Percentiles rank a stretch among this genome's conserved stretches.
These are phyloP conservation scores for Drosophila pandora DNA, from an alignment of 1,140 invertebrate genomes.

Conservation along the genomic window DNA sequence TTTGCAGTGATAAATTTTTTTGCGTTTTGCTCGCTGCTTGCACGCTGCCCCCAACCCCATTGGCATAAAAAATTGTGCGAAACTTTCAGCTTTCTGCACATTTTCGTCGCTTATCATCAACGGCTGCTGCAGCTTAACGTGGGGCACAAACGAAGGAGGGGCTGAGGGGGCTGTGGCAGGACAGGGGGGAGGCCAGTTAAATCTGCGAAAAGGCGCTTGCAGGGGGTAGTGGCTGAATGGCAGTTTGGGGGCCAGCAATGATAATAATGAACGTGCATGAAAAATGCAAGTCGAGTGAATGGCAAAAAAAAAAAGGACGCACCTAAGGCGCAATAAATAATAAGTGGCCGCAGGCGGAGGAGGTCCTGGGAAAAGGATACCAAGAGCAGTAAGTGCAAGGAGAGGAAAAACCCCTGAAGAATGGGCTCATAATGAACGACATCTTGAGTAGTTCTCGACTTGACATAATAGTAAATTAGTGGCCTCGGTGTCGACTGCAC, in stretches of 20 bases:
- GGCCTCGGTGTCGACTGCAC: slow-evolving; percentile 35
- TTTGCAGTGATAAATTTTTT: slow-evolving; percentile 73
- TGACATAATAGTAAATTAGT: slow-evolving; percentile 81
- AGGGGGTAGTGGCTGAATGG: slow-evolving; percentile 14
- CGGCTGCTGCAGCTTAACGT: slow-evolving; percentile 67
- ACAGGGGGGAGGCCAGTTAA: background rate
- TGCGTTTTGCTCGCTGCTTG: slow-evolving; percentile 37
- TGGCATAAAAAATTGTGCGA: slow-evolving; percentile 77
- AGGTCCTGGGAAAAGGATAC: background rate
- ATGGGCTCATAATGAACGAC: slow-evolving; percentile 77
- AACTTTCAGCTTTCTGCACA: slow-evolving; percentile 81
- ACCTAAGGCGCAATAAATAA: slow-evolving; percentile 81
- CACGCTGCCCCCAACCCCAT: background rate
- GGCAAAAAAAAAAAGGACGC: slow-evolving; percentile 25
- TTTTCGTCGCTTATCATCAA: slow-evolving; percentile 79
- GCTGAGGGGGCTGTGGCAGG: background rate
- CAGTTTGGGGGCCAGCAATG: slow-evolving; percentile 51
- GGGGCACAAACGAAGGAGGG: background rate
- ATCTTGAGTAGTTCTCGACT: slow-evolving; percentile 63
- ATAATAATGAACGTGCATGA: slow-evolving; percentile 81
- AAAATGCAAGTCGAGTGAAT: slow-evolving; percentile 78
- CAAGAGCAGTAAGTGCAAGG: background rate
- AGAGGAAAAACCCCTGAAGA: slow-evolving; percentile 31
- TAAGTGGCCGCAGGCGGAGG: slow-evolving; percentile 53
- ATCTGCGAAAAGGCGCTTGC: slow-evolving; percentile 10